Conservation (phyloP, 2,113 vertebrate genomes). For the Todiramphus chloris region DNA sequence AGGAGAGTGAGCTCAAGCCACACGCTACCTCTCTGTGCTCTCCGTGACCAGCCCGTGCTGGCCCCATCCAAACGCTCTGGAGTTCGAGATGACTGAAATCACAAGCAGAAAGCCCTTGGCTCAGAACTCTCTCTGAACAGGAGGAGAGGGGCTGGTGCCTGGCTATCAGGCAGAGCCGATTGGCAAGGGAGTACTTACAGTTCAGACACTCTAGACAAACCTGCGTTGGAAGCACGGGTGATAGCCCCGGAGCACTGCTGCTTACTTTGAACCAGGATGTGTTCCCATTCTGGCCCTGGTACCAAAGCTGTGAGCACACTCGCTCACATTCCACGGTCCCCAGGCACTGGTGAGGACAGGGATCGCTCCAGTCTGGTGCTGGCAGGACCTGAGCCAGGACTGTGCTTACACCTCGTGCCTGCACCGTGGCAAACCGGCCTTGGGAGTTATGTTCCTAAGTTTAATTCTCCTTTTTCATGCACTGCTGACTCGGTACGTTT, state of each 20-base stretch:
- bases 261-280: not conserved
- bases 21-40: not conserved
- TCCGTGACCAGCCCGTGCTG: not conserved
- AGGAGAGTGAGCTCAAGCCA: not conserved
- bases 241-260: rapidly evolving
- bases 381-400: not conserved
- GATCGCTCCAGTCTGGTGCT: rapidly evolving
- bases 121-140: not conserved
- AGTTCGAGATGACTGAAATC: not conserved
- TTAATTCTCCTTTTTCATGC: not conserved
- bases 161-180: rapidly evolving
- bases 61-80: not conserved
- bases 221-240: rapidly evolving
- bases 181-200: not conserved
- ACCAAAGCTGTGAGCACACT: not conserved
- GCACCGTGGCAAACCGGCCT: rapidly evolving
- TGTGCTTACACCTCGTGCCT: not conserved
- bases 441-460: rapidly evolving
- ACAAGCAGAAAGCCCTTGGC: not conserved
- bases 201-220: not conserved
- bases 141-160: not conserved
- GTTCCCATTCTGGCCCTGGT: not conserved
- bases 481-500: not conserved
- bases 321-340: rapidly evolving
- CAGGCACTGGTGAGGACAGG: rapidly evolving